Conservation (phyloP, 2,888 invertebrate species). For the Xestobium rufovillosum region DNA sequence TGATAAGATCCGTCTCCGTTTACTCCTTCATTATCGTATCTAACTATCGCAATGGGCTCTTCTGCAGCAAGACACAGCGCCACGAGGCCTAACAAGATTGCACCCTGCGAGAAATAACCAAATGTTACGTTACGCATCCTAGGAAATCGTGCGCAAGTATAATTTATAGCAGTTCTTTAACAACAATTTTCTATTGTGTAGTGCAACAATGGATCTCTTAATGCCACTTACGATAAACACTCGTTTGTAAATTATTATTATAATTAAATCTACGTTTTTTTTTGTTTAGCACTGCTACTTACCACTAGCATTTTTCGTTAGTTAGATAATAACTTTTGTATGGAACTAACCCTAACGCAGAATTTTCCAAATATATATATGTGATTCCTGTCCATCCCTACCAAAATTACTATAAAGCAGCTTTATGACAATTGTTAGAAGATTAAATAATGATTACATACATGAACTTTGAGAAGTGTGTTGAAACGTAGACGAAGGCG, state of each 20-base stretch:
- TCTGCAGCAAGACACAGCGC: conserved; percentile 15
- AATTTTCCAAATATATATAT: background rate
- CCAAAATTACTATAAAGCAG: background rate
- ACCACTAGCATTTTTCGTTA: background rate
- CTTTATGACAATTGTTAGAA: conserved; percentile 8
- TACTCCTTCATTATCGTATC: conserved; percentile 54
- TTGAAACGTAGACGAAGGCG: conserved; percentile 1
- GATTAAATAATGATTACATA: conserved; percentile 9
- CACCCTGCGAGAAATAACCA: too few species aligned
- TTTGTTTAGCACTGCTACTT: too few species aligned
- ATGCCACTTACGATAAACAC: too few species aligned
- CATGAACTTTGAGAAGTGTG: conserved; percentile 3
- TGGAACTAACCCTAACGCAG: conserved; percentile 2
- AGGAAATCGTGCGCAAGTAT: too few species aligned
- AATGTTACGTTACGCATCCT: too few species aligned
- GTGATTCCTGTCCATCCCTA: background rate
- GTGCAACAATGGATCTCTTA: too few species aligned
- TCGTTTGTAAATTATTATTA: too few species aligned
- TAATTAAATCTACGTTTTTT: too few species aligned
- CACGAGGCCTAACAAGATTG: too few species aligned
- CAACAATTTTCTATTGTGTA: too few species aligned
- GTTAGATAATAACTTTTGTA: too few species aligned
- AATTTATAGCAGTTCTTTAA: too few species aligned
- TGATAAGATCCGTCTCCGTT: conserved; percentile 57
- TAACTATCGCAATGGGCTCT: conserved; percentile 53